Percentiles rank a stretch among this genome's conserved stretches.
phyloP scores from a whole-genome alignment of 1,140 invertebrate species.

The Hormaphis cornu region DNA sequence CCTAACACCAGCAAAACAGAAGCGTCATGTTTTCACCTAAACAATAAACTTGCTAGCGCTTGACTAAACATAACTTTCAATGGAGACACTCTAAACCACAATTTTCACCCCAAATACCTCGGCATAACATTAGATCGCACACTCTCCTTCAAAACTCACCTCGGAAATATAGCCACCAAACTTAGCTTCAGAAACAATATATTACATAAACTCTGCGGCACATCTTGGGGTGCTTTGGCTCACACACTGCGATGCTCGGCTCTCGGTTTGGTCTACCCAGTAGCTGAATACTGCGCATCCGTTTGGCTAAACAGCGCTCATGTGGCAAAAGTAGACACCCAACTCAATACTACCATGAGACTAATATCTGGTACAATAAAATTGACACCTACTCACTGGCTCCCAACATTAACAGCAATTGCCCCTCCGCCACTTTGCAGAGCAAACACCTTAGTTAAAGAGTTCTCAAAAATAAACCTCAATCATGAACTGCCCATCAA shows the following conservation, averaged over 20 bases:
- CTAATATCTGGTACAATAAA: not conserved
- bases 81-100: too few relatives aligned
- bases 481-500: not conserved
- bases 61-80: too few relatives aligned
- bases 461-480: not conserved
- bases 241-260: slow-evolving; percentile 5
- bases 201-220: not conserved
- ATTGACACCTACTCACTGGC: not conserved
- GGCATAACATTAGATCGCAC: too few relatives aligned
- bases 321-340: not conserved
- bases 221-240: not conserved
- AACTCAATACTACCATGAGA: slow-evolving; percentile 1
- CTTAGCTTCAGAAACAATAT: too few relatives aligned
- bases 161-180: too few relatives aligned
- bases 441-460: too few relatives aligned
- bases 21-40: too few relatives aligned
- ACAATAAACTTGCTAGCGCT: too few relatives aligned
- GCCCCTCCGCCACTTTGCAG: not conserved
- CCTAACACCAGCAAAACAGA: too few relatives aligned
- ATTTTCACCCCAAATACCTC: too few relatives aligned
- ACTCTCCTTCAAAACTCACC: too few relatives aligned
- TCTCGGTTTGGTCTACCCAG: slow-evolving; percentile 22
- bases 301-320: slow-evolving; percentile 17
- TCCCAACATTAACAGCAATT: not conserved
- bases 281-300: slow-evolving; percentile 25